These are phyloP conservation scores for Rutpela maculata DNA, from an alignment of 2,888 invertebrate genomes.

Conservation along the genomic window DNA sequence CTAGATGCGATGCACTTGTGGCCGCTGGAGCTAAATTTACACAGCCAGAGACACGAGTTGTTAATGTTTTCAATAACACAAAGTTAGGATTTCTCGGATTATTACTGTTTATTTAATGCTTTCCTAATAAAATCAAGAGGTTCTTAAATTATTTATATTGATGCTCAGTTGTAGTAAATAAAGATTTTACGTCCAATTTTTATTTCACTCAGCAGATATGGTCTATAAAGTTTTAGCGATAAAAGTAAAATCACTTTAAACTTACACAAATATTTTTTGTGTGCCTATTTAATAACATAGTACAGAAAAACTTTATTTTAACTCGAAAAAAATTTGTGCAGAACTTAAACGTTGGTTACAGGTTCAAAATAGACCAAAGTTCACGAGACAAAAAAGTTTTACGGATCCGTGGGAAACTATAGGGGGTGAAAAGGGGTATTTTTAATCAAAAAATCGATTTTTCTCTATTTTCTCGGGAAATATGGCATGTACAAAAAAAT, in stretches of 20 bases:
- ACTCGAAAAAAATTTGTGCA: too few species aligned
- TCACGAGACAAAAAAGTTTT: too few species aligned
- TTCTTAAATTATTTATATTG: not conserved
- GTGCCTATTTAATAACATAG: not conserved
- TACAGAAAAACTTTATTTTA: too few species aligned
- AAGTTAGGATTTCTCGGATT: not conserved
- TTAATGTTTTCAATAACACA: too few species aligned
- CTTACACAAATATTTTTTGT: not conserved
- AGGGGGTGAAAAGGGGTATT: too few species aligned
- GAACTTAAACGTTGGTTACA: too few species aligned
- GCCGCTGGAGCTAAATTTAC: not conserved
- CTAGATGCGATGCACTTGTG: conserved; percentile 11
- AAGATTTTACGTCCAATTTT: not conserved
- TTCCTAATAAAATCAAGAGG: not conserved
- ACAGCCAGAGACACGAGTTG: not conserved
- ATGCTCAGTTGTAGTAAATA: not conserved
- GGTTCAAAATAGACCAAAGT: too few species aligned
- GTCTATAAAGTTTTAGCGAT: not conserved
- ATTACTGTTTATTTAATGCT: not conserved
- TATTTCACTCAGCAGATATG: not conserved
- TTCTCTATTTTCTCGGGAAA: too few species aligned
- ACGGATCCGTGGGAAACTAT: too few species aligned
- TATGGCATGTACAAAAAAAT: too few species aligned
- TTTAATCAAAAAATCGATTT: too few species aligned
- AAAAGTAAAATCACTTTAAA: not conserved